A percentile compares a stretch with the other conserved stretches of the same genome.
Conservation (phyloP, 2,888 invertebrate genomes). For the Lasioglossum malachurum region DNA sequence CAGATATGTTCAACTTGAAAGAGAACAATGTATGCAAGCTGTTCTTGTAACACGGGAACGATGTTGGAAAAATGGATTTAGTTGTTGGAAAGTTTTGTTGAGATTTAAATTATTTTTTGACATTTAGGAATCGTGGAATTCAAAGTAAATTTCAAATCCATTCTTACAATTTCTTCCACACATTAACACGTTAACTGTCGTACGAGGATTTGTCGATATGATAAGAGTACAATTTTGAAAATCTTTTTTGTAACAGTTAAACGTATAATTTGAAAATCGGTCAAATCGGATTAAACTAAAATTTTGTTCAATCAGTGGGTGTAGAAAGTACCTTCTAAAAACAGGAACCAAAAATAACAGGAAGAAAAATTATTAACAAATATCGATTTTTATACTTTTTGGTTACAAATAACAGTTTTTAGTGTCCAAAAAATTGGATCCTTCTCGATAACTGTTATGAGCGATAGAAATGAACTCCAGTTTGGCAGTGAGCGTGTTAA, state of each 20-base stretch:
- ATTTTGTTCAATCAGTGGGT: too few relatives aligned
- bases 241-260: background rate
- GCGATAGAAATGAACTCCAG: too few relatives aligned
- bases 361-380: too few relatives aligned
- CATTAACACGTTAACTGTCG: constrained; percentile 10
- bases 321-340: too few relatives aligned
- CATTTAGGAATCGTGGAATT: background rate
- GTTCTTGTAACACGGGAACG: constrained; percentile 21
- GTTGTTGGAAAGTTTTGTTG: background rate
- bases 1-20: constrained; percentile 28
- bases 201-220: background rate
- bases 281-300: too few relatives aligned
- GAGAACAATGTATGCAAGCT: constrained; percentile 35
- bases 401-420: too few relatives aligned
- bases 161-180: background rate
- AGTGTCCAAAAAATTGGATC: too few relatives aligned
- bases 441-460: too few relatives aligned
- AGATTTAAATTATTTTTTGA: background rate
- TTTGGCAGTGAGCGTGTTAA: constrained; percentile 17
- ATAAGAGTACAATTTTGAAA: background rate
- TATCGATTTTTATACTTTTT: too few relatives aligned
- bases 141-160: background rate
- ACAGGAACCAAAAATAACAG: too few relatives aligned
- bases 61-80: background rate
- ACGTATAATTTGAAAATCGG: too few relatives aligned